Conservation (phyloP, 2,113 vertebrate species). For the Orthonyx spaldingii region DNA sequence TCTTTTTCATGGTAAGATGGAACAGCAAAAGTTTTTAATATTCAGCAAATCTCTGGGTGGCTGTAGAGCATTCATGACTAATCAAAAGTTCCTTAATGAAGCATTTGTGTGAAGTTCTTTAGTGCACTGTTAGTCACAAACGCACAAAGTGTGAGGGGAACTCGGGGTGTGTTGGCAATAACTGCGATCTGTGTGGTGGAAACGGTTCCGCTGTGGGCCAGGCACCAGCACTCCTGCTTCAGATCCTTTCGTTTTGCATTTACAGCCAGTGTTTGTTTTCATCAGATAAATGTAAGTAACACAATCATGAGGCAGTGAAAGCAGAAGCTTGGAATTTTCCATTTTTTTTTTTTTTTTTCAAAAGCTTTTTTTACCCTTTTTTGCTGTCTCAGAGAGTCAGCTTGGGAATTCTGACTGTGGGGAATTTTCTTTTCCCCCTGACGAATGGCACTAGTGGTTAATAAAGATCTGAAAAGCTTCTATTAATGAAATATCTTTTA, state of each 20-base stretch:
- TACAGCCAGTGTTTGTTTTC: neutral
- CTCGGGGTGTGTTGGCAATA: neutral
- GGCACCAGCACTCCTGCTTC: neutral
- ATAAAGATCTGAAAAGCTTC: neutral
- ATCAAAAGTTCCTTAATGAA: slow-evolving; percentile 13
- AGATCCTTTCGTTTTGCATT: neutral
- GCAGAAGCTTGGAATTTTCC: neutral
- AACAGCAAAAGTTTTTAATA: neutral
- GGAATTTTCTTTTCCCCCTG: neutral
- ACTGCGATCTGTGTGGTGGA: neutral
- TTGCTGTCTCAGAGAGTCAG: neutral
- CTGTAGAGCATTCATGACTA: neutral
- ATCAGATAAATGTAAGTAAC: neutral
- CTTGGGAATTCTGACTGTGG: neutral
- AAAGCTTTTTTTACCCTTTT: neutral
- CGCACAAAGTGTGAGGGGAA: neutral
- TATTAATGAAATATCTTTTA: slow-evolving; percentile 3
- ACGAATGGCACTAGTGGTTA: neutral
- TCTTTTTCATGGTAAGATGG: neutral
- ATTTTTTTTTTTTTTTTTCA: neutral
- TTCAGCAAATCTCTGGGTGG: neutral
- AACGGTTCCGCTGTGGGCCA: neutral
- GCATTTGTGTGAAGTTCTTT: neutral
- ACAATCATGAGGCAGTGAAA: neutral
- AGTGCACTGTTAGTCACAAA: neutral